Evolutionary conservation across 2,888 invertebrate genomes (phyloP).

Genomic region (Cosmorhoe ocellata): DNA sequence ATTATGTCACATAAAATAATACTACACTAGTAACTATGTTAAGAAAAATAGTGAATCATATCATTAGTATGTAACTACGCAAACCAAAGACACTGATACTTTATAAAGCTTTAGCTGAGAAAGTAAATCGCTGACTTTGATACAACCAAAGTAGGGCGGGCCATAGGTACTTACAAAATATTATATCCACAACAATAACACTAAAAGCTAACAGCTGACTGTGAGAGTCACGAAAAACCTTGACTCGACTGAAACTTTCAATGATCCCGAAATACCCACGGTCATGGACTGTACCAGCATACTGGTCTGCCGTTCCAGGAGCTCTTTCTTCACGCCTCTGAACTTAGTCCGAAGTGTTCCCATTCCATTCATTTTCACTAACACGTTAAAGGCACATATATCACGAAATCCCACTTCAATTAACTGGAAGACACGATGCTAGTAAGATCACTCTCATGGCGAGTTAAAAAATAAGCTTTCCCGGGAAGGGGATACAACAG

Average conservation of each 20-base stretch:
- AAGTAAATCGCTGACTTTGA: too few species aligned
- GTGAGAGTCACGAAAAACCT: slow-evolving; percentile 28
- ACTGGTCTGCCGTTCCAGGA: slow-evolving; percentile 88
- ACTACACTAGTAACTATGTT: too few species aligned
- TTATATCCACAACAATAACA: too few species aligned
- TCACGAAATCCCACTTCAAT: slow-evolving; percentile 28
- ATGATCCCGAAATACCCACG: slow-evolving; percentile 81
- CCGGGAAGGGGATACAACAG: slow-evolving; percentile 27
- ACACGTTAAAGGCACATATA: slow-evolving; percentile 43
- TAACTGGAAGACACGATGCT: slow-evolving; percentile 13
- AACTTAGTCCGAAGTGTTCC: slow-evolving; percentile 85
- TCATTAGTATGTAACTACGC: too few species aligned
- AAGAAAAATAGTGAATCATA: too few species aligned
- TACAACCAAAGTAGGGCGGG: too few species aligned
- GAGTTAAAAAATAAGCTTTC: slow-evolving; percentile 19
- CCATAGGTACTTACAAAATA: too few species aligned
- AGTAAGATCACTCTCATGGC: slow-evolving; percentile 23
- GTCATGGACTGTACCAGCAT: slow-evolving; percentile 90
- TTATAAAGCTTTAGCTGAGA: too few species aligned
- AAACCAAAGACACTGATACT: too few species aligned
- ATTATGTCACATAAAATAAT: neutral
- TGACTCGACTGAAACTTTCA: slow-evolving; percentile 18
- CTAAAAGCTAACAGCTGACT: too few species aligned
- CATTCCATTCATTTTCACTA: slow-evolving; percentile 74
- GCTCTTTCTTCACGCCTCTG: slow-evolving; percentile 90